These are phyloP conservation scores for Torymus auratus DNA, from an alignment of 2,888 invertebrate genomes.

Conservation along the genomic window DNA sequence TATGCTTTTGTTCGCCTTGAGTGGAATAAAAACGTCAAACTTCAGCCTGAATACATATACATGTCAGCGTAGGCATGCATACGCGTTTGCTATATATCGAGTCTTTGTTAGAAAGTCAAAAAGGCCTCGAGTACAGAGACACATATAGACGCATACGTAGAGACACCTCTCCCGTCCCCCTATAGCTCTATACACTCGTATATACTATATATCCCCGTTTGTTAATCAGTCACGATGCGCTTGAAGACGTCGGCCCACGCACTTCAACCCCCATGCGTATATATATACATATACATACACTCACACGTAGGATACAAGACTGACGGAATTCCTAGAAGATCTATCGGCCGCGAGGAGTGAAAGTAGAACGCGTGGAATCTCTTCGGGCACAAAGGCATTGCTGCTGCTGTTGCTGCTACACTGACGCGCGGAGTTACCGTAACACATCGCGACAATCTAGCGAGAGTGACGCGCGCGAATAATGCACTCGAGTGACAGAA, in stretches of 20 bases:
- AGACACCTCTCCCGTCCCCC: not conserved
- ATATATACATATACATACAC: not conserved
- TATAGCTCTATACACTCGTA: too few species aligned
- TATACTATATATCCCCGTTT: not conserved
- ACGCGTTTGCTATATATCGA: slow-evolving; percentile 17
- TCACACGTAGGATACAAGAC: not conserved
- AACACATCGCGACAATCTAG: slow-evolving; percentile 14
- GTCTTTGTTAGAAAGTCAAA: slow-evolving; percentile 44
- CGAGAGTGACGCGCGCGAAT: slow-evolving; percentile 18
- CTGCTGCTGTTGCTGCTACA: too few species aligned
- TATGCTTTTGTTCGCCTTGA: slow-evolving; percentile 23
- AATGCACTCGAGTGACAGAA: slow-evolving; percentile 25
- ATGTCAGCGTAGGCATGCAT: not conserved
- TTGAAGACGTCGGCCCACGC: slow-evolving; percentile 37
- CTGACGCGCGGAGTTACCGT: slow-evolving; percentile 3
- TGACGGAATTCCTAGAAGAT: slow-evolving; percentile 24
- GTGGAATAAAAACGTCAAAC: slow-evolving; percentile 28
- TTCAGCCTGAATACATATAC: not conserved
- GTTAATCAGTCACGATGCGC: slow-evolving; percentile 34
- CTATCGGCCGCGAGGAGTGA: slow-evolving; percentile 59
- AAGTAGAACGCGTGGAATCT: slow-evolving; percentile 63
- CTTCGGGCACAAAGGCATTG: slow-evolving; percentile 57
- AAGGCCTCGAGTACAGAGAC: slow-evolving; percentile 8
- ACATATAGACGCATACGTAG: not conserved
- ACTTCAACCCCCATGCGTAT: too few species aligned